A percentile compares a stretch with the other conserved stretches of the same genome.
Evolutionary conservation across 2,113 vertebrate genomes (phyloP).

Genomic region (human (Homo sapiens)): DNA sequence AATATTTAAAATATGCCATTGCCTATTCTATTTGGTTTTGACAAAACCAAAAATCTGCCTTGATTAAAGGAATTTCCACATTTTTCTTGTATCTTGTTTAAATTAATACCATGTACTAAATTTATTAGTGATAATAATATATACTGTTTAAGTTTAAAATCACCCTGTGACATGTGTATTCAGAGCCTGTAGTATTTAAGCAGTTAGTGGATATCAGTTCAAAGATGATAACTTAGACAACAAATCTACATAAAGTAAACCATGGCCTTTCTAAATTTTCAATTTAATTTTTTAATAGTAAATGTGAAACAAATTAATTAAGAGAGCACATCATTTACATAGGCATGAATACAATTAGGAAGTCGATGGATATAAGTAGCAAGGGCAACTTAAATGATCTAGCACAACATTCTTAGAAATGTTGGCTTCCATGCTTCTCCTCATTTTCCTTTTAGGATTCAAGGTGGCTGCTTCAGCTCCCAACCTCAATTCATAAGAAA

Average conservation of each 20-base stretch:
- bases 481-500: neutral
- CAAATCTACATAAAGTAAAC: neutral
- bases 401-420: neutral
- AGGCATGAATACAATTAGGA: neutral
- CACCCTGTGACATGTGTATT: neutral
- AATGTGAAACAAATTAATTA: neutral
- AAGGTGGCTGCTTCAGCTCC: neutral
- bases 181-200: neutral
- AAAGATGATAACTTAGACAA: neutral
- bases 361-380: neutral
- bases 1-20: neutral
- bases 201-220: neutral
- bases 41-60: neutral
- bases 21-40: neutral
- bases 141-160: neutral
- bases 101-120: neutral
- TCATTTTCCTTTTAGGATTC: neutral
- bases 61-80: neutral
- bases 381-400: no score
- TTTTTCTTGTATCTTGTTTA: conserved; percentile 42
- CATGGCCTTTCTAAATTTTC: neutral
- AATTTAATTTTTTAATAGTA: neutral
- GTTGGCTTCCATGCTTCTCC: neutral
- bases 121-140: neutral
- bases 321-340: neutral